phyloP scores from a whole-genome alignment of 2,888 invertebrate genomes.

The Tenthredo distinguenda region DNA sequence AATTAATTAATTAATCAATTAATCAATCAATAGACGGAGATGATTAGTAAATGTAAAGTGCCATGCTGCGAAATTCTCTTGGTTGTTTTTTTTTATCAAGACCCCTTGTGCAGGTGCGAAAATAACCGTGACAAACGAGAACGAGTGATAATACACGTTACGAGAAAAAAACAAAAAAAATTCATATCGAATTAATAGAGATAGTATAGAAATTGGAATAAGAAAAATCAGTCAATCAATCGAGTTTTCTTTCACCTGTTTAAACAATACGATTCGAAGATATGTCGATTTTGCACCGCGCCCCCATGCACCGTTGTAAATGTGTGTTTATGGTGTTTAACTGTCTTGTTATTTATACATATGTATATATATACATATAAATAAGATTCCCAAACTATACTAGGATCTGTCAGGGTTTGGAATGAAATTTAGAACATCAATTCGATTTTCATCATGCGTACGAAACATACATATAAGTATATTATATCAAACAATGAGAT shows the following conservation, averaged over 20 bases:
- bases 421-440: background rate
- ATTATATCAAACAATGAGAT: background rate
- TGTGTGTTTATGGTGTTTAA: conserved; percentile 65
- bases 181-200: conserved; percentile 39
- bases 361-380: background rate
- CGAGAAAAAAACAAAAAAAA: conserved; percentile 57
- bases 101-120: background rate
- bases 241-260: background rate
- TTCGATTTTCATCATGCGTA: background rate
- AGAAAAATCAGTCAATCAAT: background rate
- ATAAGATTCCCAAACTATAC: conserved; percentile 28
- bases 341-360: conserved; percentile 55
- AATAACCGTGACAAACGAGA: background rate
- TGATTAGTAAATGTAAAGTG: conserved; percentile 62
- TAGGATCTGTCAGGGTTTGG: conserved; percentile 7
- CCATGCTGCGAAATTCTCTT: conserved; percentile 70
- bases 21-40: background rate
- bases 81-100: background rate
- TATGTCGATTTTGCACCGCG: conserved; percentile 83
- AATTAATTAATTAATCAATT: background rate
- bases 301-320: conserved; percentile 78
- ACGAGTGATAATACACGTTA: background rate
- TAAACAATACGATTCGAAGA: background rate
- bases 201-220: background rate
- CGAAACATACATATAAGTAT: background rate